These are phyloP conservation scores for Hydropsyche betteni DNA, from an alignment of 2,888 invertebrate genomes.

Conservation along the genomic window DNA sequence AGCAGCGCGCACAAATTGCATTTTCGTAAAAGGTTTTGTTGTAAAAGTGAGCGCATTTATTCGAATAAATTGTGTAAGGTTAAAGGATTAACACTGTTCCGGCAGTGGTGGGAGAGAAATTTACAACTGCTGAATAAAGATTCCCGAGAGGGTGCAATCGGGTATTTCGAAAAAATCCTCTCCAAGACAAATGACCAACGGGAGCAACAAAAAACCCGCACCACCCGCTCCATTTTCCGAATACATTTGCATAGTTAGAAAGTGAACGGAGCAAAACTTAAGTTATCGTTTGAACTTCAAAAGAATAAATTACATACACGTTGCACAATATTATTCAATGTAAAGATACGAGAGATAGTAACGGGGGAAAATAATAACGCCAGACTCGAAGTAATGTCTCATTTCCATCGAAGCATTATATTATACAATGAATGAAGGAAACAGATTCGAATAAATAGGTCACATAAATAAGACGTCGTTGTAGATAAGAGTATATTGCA, in stretches of 20 bases:
- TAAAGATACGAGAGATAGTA: no score
- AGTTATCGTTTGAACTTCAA: no score
- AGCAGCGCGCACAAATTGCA: no score
- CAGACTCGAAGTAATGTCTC: background rate
- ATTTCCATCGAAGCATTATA: no score
- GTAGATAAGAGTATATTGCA: slow-evolving; percentile 31
- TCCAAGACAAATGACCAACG: slow-evolving; percentile 34
- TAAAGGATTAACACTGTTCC: slow-evolving; percentile 28
- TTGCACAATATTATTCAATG: no score
- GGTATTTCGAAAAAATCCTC: slow-evolving; percentile 17
- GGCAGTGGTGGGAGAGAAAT: slow-evolving; percentile 12
- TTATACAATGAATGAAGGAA: background rate
- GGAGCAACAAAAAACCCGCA: background rate
- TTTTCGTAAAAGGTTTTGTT: background rate
- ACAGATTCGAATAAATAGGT: slow-evolving; percentile 19
- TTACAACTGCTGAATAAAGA: slow-evolving; percentile 28
- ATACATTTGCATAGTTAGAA: no score
- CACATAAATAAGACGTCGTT: slow-evolving; percentile 16
- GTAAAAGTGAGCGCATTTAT: no score
- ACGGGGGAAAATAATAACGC: background rate
- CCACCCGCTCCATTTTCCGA: no score
- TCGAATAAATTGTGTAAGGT: background rate
- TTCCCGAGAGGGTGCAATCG: slow-evolving; percentile 25
- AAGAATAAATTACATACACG: no score
- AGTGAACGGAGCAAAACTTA: no score